phyloP scores from a whole-genome alignment of 2,797 vertebrate species.

The Atherinosoma microstoma region DNA sequence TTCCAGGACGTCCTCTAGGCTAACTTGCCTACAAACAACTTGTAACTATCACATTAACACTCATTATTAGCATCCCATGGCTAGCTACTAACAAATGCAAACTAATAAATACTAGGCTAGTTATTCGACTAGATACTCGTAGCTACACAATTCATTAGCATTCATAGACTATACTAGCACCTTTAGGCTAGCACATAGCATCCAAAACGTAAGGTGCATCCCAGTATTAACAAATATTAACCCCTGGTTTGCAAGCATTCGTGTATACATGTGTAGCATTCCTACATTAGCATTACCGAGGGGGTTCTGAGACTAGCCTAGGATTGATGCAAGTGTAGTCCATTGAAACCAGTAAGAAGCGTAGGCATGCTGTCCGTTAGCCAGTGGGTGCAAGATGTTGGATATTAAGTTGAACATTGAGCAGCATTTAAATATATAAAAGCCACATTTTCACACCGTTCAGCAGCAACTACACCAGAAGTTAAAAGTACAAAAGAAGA shows the following conservation, averaged over 20 bases:
- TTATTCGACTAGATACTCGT: background rate
- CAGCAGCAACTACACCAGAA: background rate
- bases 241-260: too few species aligned
- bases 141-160: background rate
- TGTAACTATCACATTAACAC: too few species aligned
- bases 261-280: too few species aligned
- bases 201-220: background rate
- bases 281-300: background rate
- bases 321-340: background rate
- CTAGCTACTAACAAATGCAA: background rate
- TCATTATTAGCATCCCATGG: background rate
- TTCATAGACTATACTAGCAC: background rate
- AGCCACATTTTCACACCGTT: background rate
- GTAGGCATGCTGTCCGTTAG: background rate
- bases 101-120: background rate
- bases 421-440: too few species aligned
- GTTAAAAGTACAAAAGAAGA: background rate
- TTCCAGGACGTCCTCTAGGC: too few species aligned
- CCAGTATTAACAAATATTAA: background rate
- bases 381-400: background rate
- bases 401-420: too few species aligned
- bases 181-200: background rate
- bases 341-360: background rate
- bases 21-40: too few species aligned
- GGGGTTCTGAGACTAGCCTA: background rate